Base-by-base conservation (phyloP, 2,888 invertebrate genomes). In the Agriopis leucophaearia region DNA sequence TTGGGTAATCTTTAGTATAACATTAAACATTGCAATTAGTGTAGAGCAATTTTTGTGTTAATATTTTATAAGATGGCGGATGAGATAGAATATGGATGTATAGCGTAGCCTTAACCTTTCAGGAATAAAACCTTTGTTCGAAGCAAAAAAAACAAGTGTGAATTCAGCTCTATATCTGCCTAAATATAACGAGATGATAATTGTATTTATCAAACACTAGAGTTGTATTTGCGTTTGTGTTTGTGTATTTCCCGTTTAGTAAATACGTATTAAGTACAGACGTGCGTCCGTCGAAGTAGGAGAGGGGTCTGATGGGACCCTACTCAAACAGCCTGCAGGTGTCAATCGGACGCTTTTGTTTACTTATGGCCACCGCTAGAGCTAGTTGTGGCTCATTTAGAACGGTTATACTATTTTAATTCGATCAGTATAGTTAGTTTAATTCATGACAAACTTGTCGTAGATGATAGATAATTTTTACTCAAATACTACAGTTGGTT, bases 331-430 rank as follows among this genome's bases (percentile, higher is more conserved):
- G 60, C 62, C 45, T 65, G 67, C 71, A 69, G 66, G 71, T 74
- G 74, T 71, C 74, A 71, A 67, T 68, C 72, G 66, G 69, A 69
- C 62, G 68, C 70, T 62, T 66, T 74, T 76, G 76, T 76, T 76
- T 76, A 69, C 71, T 56, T 59, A 52, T 58, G 71, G 58, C 47
- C 45, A 13, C 47, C 51, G 55, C 52, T 38, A 8, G 38, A 51
- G 54, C 52, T 57, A 45, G 44, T 35, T 59, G 63, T 40, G 50
- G 70, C 61, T 71, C 69, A 72, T 60, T 73, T 66, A 48, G 47
- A 45, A 18, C 18, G 6, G 38, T 15, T 16, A 6, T 40, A 63
- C 63, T 55, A 4, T n/a, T 54, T 15, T 10, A 38, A 45, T 18
- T 47, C 36, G 52, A 15, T 48, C 38, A 9, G n/a, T 8, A 40